Conservation (phyloP, 2,888 invertebrate genomes). For the Aethes cnicana region DNA sequence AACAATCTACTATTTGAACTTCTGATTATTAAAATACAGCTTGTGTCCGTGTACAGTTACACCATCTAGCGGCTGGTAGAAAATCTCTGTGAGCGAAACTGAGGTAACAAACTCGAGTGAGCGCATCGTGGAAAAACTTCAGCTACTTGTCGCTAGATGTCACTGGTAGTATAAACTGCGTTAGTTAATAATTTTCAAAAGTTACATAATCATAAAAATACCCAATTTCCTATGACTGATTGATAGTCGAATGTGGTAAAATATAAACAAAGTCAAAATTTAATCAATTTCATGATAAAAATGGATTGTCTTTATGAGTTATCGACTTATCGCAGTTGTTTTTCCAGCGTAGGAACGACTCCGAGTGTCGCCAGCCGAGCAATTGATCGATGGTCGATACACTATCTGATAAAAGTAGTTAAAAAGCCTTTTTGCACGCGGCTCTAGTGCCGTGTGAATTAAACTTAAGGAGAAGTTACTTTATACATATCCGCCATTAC, state of each 20-base stretch:
- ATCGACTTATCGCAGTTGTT: constrained; percentile 7
- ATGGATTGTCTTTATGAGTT: neutral
- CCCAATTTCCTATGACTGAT: too few relatives aligned
- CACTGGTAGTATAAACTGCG: constrained; percentile 35
- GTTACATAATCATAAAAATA: too few relatives aligned
- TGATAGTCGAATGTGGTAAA: too few relatives aligned
- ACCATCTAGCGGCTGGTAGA: constrained; percentile 53
- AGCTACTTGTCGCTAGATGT: constrained; percentile 51
- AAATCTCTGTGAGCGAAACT: neutral
- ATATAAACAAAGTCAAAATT: neutral
- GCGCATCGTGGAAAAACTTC: neutral
- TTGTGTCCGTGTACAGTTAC: too few relatives aligned
- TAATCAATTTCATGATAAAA: constrained; percentile 17
- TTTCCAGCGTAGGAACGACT: neutral
- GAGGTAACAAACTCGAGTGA: neutral
- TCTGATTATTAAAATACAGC: too few relatives aligned
- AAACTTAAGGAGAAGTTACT: constrained; percentile 60
- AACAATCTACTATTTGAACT: too few relatives aligned
- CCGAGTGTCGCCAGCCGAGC: constrained; percentile 29
- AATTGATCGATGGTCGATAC: constrained; percentile 31
- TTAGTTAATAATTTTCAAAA: neutral
- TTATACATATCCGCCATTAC: too few relatives aligned
- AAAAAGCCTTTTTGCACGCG: constrained; percentile 57
- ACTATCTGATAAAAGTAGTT: constrained; percentile 33
- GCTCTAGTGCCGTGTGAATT: constrained; percentile 62